phyloP scores from a whole-genome alignment of 2,888 invertebrate species.

The Agapostemon virescens region DNA sequence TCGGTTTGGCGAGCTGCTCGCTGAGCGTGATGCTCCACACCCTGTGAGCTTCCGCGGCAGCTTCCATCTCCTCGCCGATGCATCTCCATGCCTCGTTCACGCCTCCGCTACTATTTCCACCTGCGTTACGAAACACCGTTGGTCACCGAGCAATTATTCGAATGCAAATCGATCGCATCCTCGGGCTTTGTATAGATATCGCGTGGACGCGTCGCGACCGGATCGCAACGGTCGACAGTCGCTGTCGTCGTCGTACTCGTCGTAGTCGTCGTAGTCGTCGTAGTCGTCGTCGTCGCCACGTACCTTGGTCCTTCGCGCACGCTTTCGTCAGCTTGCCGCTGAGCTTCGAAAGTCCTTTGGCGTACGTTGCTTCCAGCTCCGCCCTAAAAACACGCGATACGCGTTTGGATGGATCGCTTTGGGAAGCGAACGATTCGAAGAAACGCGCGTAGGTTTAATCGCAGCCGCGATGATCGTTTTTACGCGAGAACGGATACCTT shows the following conservation, averaged over 20 bases:
- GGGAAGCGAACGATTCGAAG: neutral
- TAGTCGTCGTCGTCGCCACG: neutral
- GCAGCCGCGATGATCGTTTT: neutral
- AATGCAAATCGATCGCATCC: neutral
- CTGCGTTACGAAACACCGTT: conserved; percentile 63
- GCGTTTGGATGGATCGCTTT: neutral
- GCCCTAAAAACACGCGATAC: conserved; percentile 86
- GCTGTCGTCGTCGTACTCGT: no score
- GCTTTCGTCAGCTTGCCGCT: conserved; percentile 92
- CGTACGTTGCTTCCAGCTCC: conserved; percentile 94
- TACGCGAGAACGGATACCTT: conserved; percentile 83
- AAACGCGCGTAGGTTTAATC: neutral
- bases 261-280: no score
- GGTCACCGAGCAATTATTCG: neutral
- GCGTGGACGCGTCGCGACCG: neutral
- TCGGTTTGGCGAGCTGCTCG: conserved; percentile 94
- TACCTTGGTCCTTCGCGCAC: conserved; percentile 83
- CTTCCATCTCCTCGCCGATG: conserved; percentile 95
- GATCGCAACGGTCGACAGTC: neutral
- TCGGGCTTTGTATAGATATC: neutral
- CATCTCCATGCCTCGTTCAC: conserved; percentile 95
- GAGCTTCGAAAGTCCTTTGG: conserved; percentile 93
- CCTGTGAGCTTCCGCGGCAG: conserved; percentile 94
- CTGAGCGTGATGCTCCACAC: conserved; percentile 89
- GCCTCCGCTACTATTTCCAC: conserved; percentile 88